Evolutionary conservation across 2,888 invertebrate species (phyloP), one percentile per base, ranked within the genome.

Genomic region (Bellardia pandia): DNA sequence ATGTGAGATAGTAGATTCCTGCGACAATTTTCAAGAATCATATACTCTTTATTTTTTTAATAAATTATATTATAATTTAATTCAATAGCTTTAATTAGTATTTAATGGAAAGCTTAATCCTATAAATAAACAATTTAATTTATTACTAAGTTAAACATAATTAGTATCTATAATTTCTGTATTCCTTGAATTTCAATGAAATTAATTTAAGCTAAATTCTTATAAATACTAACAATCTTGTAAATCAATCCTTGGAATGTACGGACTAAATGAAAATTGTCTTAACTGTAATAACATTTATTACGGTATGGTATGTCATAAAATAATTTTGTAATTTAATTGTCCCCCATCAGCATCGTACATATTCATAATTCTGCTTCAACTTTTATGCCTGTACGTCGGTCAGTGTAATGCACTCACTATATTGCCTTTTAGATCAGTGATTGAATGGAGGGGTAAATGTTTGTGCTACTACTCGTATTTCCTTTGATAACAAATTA

Each of bases 301-400:
- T 69, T 68, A 23, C 75, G 75, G 68, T 60, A 16, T 51, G 60
- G 68, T 60, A 16, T 60, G 60, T 68, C 82, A 69, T 68, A 62
- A 75, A 48, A 82, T 60, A 69, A 82, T 75, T 16, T 51, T 51
- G 16, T 69, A 60, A 75, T 82, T 60, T 51, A 75, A 75, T 75
- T 75, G 68, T 56, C 48, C 16, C 5, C 66, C 45, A 66, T 45
- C 45, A 69, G 68, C 51, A 62, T 62, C n/a, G 9, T 45, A 45
- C 23, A 14, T 51, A 11, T 33, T 64, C 16, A 37, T 51, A 72
- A 72, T 13, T 45, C 74, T 56, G n/a, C 42, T 74, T 66, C 58
- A 45, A 23, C 74, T 16, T 42, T 64, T 40, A 40, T n/a, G 3
- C 13, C 7, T 45, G 30, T 42, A 23, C 23, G n/a, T 14, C 53